These are phyloP conservation scores for Lytechinus pictus DNA, from an alignment of 35 echinoderm and acorn worm species.

Conservation along the genomic window DNA sequence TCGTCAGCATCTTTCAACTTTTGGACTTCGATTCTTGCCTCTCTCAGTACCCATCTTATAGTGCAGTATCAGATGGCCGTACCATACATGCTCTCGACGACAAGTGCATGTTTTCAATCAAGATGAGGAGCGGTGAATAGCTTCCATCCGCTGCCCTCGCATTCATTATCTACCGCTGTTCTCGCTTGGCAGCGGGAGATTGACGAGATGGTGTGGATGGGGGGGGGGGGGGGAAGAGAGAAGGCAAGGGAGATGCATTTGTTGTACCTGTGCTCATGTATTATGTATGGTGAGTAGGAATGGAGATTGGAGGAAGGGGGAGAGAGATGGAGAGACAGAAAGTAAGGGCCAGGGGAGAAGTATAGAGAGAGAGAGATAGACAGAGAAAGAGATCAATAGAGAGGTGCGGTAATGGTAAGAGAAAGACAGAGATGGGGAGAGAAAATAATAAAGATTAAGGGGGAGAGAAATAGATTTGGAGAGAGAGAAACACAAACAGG, in stretches of 20 bases:
- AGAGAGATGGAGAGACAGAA: not conserved
- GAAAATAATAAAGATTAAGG: too few species aligned
- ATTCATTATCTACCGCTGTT: slow-evolving; percentile 29
- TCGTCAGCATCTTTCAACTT: not conserved
- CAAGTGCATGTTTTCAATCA: slow-evolving; percentile 46
- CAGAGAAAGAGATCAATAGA: not conserved
- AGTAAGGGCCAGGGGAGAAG: not conserved
- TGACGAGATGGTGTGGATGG: not conserved
- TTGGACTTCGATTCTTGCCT: not conserved
- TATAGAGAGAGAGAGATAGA: not conserved
- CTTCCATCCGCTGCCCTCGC: not conserved
- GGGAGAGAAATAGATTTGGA: too few species aligned
- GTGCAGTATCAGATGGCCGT: slow-evolving; percentile 19
- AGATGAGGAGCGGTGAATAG: slow-evolving; percentile 1
- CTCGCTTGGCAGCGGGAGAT: not conserved
- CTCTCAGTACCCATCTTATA: not conserved
- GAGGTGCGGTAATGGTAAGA: too few species aligned
- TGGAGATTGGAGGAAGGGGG: not conserved
- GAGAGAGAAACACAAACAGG: too few species aligned
- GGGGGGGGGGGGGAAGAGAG: not conserved
- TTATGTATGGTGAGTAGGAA: not conserved
- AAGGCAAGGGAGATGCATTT: not conserved
- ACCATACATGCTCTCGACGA: slow-evolving; percentile 6
- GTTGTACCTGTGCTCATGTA: not conserved
- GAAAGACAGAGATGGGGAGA: too few species aligned